Conservation (phyloP, 35 echinoderm and acorn worm species). For the Heliocidaris erythrogramma region DNA sequence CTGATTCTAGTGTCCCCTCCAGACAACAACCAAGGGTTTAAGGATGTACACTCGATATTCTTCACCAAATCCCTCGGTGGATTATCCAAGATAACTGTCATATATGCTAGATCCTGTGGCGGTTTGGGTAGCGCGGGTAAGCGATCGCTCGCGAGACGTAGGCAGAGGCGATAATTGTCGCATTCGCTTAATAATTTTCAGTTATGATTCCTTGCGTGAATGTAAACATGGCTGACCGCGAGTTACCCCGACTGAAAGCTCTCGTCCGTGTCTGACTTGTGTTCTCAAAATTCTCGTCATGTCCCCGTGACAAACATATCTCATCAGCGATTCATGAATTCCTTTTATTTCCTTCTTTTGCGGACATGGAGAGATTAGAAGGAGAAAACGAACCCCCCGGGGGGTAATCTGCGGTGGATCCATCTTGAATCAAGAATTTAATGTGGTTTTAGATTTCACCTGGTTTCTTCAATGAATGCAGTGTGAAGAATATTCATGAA, state of each 20-base stretch:
- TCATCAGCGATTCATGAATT: neutral
- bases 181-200: neutral
- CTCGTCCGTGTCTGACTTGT: neutral
- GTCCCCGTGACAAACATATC: neutral
- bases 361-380: neutral
- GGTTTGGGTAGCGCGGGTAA: neutral
- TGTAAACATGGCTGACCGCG: neutral
- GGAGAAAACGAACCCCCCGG: neutral
- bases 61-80: neutral
- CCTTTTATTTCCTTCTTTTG: neutral
- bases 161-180: neutral
- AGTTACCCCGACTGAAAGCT: neutral
- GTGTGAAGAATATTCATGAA: neutral
- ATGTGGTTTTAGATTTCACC: neutral
- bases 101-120: conserved; percentile 1
- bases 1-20: neutral
- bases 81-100: conserved; percentile 4
- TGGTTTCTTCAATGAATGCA: neutral
- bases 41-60: neutral
- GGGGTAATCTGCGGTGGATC: neutral
- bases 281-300: neutral
- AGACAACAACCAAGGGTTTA: neutral
- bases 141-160: neutral
- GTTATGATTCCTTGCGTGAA: neutral
- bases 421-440: neutral